Evolutionary conservation across 2,113 vertebrate species (phyloP).

Genomic region (Hassar affinis): DNA sequence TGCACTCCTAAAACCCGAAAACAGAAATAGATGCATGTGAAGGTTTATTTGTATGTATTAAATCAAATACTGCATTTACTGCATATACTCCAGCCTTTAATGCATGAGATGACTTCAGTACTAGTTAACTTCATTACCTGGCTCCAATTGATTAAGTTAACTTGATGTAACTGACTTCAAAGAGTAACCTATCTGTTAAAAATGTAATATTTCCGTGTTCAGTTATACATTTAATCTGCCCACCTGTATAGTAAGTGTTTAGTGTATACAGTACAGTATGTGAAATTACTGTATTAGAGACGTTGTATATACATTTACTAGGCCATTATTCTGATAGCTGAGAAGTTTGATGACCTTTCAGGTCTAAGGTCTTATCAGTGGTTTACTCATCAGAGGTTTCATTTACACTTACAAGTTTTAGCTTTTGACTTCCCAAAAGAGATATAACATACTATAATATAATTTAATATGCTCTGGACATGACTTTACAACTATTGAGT

Average conservation of each 20-base stretch:
- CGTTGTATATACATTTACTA: background rate
- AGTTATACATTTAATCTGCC: background rate
- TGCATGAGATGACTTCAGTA: background rate
- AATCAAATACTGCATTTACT: background rate
- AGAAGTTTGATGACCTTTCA: background rate
- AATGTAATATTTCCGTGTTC: background rate
- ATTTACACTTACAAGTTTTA: background rate
- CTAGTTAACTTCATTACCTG: background rate
- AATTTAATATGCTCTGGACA: no score
- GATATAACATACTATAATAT: no score
- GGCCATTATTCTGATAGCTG: background rate
- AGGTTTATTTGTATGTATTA: background rate
- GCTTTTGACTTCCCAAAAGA: no score
- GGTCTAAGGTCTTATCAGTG: background rate
- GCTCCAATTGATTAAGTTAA: background rate
- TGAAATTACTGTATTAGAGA: background rate
- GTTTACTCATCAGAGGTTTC: background rate
- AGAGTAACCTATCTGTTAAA: background rate
- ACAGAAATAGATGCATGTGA: background rate
- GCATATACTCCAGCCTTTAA: background rate
- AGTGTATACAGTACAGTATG: no score
- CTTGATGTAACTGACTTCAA: background rate
- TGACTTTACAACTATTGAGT: no score
- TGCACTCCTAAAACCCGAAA: background rate
- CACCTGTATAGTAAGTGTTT: background rate